phyloP scores from a whole-genome alignment of 1,140 invertebrate species.

The Rhyacophila brunnea region DNA sequence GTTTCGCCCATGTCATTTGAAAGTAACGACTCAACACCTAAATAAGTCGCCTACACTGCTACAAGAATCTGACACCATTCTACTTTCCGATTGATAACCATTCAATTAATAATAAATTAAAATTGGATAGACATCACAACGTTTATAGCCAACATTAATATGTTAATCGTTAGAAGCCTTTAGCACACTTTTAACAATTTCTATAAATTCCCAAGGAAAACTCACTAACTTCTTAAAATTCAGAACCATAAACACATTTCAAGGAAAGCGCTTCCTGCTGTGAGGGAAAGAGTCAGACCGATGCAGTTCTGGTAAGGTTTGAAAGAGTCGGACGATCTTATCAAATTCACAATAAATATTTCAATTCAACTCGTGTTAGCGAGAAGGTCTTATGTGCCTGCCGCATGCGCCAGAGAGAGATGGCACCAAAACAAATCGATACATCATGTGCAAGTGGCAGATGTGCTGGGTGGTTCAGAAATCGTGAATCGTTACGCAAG shows the following conservation, averaged over 20 bases:
- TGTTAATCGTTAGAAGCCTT: no score
- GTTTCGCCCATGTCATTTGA: no score
- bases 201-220: no score
- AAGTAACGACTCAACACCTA: no score
- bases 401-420: conserved; percentile 26
- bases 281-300: conserved; percentile 4
- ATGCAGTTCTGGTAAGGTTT: background rate
- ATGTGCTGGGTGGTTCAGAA: background rate
- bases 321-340: background rate
- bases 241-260: background rate
- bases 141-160: no score
- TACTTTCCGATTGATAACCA: no score
- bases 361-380: conserved; percentile 8
- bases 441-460: conserved; percentile 7
- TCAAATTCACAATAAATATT: background rate
- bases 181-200: no score
- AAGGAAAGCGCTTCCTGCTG: conserved; percentile 10
- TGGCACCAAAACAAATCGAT: conserved; percentile 36
- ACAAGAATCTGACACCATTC: no score
- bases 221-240: background rate
- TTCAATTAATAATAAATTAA: no score
- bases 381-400: background rate
- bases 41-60: no score
- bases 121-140: no score
- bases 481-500: background rate